Conservation (phyloP, 2,888 invertebrate species). For the Lasius fuliginosus region DNA sequence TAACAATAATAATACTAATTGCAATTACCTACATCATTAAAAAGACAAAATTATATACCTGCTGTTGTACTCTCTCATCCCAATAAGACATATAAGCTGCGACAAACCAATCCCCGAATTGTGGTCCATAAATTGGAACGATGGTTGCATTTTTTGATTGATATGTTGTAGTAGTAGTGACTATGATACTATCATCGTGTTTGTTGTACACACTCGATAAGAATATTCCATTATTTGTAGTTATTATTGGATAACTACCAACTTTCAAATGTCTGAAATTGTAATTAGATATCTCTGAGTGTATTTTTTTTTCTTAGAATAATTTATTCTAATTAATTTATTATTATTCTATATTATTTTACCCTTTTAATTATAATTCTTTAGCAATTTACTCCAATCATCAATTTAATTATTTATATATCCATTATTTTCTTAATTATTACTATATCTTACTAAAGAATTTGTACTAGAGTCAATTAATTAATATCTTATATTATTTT, state of each 20-base stretch:
- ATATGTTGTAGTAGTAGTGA: slow-evolving; percentile 83
- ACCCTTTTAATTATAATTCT: no score
- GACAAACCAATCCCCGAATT: slow-evolving; percentile 87
- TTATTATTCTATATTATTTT: neutral
- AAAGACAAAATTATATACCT: slow-evolving; percentile 78
- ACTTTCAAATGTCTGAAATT: slow-evolving; percentile 87
- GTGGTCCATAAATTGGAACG: slow-evolving; percentile 86
- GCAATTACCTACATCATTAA: neutral
- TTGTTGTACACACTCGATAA: slow-evolving; percentile 84
- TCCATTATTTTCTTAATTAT: no score
- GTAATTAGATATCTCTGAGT: neutral
- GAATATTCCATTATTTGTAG: slow-evolving; percentile 87
- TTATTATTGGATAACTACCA: slow-evolving; percentile 88
- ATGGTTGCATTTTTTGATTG: slow-evolving; percentile 85
- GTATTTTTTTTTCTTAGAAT: slow-evolving; percentile 15
- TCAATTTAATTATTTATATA: no score
- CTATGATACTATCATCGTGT: slow-evolving; percentile 78
- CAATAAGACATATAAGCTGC: slow-evolving; percentile 86
- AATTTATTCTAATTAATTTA: neutral
- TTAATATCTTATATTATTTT: no score
- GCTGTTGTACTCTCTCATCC: slow-evolving; percentile 86
- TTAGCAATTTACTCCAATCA: no score
- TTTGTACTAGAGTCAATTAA: no score
- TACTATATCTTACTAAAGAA: no score
- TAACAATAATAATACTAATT: neutral